Base-by-base conservation (phyloP, 2,888 invertebrate genomes). In the Agrilus biguttatus region DNA sequence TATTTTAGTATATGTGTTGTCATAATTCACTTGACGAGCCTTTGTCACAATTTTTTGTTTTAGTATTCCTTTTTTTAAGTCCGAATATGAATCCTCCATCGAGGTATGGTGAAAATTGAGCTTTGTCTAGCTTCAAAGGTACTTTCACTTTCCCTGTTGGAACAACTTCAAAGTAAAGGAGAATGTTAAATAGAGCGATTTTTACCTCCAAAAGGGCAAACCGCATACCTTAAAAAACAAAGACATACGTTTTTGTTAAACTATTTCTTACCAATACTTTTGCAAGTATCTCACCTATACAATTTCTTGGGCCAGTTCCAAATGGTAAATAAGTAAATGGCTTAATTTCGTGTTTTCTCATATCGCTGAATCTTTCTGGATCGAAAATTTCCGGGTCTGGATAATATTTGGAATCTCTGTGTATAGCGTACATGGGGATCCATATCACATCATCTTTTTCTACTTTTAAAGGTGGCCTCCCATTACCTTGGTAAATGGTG, bases 401-500 rank as follows among this genome's bases (percentile, higher is more conserved):
- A 49, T 70, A 76, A 49, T 67, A 62, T 8, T 71, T 60, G 0
- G 70, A 65, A 51, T 75, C 74, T 59, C 68, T 69, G 42, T 75
- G 74, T 6, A 75, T 54, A 1, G 68, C 72, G 42, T 66, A 65
- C 6, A 69, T 52, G 1, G 72, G 68, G 10, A 28, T 10, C 28
- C 28, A 28, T 28, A 28, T 28, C 28, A 5, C 10, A 28, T 28
- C 28, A 28, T 28, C 28, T 10, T 5, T 10, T 10, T 28, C 10
- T 8, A 28, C 5, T 28, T 28, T 28, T 5, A 28, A 5, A 2
- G 28, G 28, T 10, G 8, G 28, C 10, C 10, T 28, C 8, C 28
- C 28, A 28, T 28, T 10, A 28, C 28, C 28, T 28, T 28, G 28
- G 10, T 35, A 21, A 36, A 19, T n/a, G 7, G 23, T 36, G 12